Evolutionary conservation across 2,888 invertebrate species (phyloP), one percentile per base, ranked within the genome.

Genomic region (Pristionchus fissidentatus): DNA sequence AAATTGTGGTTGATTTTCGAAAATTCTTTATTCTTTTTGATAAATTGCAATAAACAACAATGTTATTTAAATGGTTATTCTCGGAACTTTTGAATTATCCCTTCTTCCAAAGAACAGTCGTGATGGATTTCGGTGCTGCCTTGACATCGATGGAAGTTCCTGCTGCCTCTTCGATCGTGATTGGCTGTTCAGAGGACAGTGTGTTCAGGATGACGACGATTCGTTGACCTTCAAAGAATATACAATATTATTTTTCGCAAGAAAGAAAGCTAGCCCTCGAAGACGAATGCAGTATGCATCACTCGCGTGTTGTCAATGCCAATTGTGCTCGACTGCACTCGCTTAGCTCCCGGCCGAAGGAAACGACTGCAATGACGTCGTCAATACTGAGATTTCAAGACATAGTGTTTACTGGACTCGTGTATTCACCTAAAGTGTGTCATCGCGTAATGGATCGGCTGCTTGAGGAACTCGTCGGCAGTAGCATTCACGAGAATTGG

Each of bases 381-480:
- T 78, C 73, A 38, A n/a, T 26, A 13, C 38, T 15, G 13, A 62
- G 32, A 29, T 43, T 80, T 19, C 5, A 41, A 22, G 4, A n/a
- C 38, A 5, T 41, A 60, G n/a, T 60, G n/a, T 60, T 60, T 26
- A n/a, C n/a, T n/a, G n/a, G n/a, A n/a, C n/a, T n/a, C n/a, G 13
- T 55, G 15, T n/a, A 22, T n/a, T 55, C 75, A 83, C 83, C 70
- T 73, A 73, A 83, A 83, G 70, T 83, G 83, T 1, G 73, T 49
- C 43, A 83, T 41, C 1, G 29, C 83, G 29, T 73, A 83, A 41
- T 57, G 57, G 49, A 83, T 83, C 7, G 83, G 83, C 83, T 83
- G 83, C 55, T 83, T 83, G 70, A 52, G 41, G 55, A 83, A 83
- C 41, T 83, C 83, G 41, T 83, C 83, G 38, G 49, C 41, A 60